A percentile compares a stretch with the other conserved stretches of the same genome.
Conservation (phyloP, 2,797 vertebrate species). For the Leptatherina wallacei region DNA sequence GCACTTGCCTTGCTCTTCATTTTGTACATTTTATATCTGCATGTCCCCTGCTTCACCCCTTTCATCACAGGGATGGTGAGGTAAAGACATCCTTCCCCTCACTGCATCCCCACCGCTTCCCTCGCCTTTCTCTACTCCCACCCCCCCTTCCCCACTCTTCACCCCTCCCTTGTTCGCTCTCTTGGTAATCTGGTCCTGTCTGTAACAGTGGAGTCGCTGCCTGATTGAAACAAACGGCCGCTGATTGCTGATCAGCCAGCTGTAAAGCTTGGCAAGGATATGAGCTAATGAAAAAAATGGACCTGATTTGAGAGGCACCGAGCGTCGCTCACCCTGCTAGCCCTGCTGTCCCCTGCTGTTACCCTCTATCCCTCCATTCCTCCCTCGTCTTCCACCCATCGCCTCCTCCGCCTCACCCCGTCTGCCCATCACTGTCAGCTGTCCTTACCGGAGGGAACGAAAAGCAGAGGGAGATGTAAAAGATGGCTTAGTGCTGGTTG, state of each 20-base stretch:
- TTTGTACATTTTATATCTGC: constrained; percentile 67
- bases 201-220: constrained; percentile 76
- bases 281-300: constrained; percentile 91
- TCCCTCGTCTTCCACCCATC: constrained; percentile 61
- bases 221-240: constrained; percentile 93
- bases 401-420: constrained; percentile 54
- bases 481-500: constrained; percentile 37
- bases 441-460: constrained; percentile 41
- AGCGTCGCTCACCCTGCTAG: constrained; percentile 79
- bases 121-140: constrained; percentile 25
- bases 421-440: constrained; percentile 71
- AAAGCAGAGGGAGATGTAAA: constrained; percentile 41
- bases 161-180: constrained; percentile 60
- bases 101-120: constrained; percentile 16
- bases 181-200: constrained; percentile 79
- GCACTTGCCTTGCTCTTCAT: constrained; percentile 49
- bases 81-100: constrained; percentile 60
- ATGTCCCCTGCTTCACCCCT: constrained; percentile 77
- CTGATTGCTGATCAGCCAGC: constrained; percentile 94
- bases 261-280: constrained; percentile 93
- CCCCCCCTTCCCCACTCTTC: constrained; percentile 49
- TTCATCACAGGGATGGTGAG: constrained; percentile 68
- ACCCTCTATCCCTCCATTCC: constrained; percentile 71
- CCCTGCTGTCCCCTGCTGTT: constrained; percentile 80
- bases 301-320: constrained; percentile 86